These are phyloP conservation scores for Corynorhinus townsendii DNA, from an alignment of 2,113 vertebrate species.

Conservation along the genomic window DNA sequence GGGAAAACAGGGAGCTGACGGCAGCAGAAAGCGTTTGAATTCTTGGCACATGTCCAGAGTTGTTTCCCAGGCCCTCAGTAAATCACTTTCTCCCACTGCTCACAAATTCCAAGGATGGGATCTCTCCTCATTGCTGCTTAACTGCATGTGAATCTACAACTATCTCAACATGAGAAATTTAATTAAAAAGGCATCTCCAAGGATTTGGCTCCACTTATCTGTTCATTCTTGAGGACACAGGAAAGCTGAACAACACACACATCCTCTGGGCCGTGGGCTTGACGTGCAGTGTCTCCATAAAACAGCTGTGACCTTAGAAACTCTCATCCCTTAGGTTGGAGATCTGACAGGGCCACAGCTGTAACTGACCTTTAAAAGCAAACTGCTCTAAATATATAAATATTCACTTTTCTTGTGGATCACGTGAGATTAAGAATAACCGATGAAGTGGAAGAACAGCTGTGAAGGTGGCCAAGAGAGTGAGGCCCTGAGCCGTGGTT, in stretches of 20 bases:
- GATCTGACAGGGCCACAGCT: not conserved
- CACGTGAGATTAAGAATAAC: not conserved
- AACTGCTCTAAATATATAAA: not conserved
- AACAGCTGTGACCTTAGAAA: not conserved
- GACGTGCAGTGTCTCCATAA: not conserved
- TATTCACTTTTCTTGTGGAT: not conserved
- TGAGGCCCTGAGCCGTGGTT: too few species aligned
- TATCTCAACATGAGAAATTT: conserved; percentile 17
- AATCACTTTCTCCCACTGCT: conserved; percentile 31
- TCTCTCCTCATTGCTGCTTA: not conserved
- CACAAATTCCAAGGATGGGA: not conserved
- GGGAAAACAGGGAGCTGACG: conserved; percentile 16
- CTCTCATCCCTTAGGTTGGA: not conserved
- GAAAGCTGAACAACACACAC: not conserved
- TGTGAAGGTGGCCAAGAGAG: not conserved
- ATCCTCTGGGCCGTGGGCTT: not conserved
- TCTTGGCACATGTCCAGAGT: not conserved
- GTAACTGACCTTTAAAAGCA: not conserved
- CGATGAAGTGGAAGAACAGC: not conserved
- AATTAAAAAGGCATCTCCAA: not conserved
- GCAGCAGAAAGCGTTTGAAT: conserved; percentile 22
- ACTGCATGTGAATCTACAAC: not conserved
- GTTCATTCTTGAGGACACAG: not conserved
- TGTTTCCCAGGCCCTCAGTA: conserved; percentile 24
- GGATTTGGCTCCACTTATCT: not conserved